Evolutionary conservation across 1,140 invertebrate species (phyloP).

Genomic region (Alviniconcha marisindica): DNA sequence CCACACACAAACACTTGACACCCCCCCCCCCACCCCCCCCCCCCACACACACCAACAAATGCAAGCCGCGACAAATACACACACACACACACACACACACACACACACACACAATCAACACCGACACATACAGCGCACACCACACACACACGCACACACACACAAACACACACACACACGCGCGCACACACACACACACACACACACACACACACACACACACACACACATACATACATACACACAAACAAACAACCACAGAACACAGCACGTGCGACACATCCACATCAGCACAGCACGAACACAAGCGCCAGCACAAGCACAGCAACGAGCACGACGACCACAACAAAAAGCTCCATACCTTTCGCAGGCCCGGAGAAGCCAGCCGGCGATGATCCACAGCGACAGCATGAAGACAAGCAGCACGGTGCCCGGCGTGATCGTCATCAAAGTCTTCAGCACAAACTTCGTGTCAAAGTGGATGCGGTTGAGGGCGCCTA

Average conservation of each 20-base stretch:
- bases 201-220: constrained; percentile 20
- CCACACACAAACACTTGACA: not conserved
- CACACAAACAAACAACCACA: not conserved
- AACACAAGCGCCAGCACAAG: not conserved
- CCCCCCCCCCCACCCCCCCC: too few species aligned
- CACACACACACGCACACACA: constrained; percentile 27
- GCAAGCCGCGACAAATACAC: not conserved
- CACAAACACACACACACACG: not conserved
- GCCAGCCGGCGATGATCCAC: constrained; percentile 99
- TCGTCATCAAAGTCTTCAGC: constrained; percentile 99
- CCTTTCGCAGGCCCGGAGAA: constrained; percentile 98
- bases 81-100: constrained; percentile 2
- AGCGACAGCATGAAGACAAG: constrained; percentile 98
- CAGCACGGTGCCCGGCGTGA: constrained; percentile 98
- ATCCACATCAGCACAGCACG: not conserved
- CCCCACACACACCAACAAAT: too few species aligned
- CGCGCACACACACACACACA: constrained; percentile 20
- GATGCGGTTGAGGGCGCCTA: constrained; percentile 98
- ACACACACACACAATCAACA: constrained; percentile 18
- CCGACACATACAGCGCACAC: too few species aligned
- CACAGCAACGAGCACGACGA: not conserved
- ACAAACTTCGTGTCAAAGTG: constrained; percentile 99
- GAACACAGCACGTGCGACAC: too few species aligned
- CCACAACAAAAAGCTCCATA: constrained; percentile 78
- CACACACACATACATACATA: not conserved